Evolutionary conservation across 1,140 invertebrate species (phyloP), one percentile per base, ranked within the genome.

Genomic region (Cheumatopsyche charites): DNA sequence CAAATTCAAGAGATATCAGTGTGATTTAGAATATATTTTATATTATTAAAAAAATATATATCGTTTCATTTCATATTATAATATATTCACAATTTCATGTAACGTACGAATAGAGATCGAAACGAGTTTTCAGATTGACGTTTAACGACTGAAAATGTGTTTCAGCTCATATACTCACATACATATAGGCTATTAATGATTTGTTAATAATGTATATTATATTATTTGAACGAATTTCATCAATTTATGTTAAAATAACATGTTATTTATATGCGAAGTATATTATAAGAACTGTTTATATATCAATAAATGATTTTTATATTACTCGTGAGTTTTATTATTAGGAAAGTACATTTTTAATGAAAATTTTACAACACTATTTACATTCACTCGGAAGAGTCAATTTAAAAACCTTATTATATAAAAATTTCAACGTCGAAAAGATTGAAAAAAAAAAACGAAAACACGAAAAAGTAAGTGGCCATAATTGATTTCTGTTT

Each of bases 1-100:
- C 74, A 75, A 45, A 75, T 75, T 67, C 74, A 75, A 71, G 74
- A 75, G 70, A 75, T 75, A 71, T 75, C 74, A 17, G 74, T 75
- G 26, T 75, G 47, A 75, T 47, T 42, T 52, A 29, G 13, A 13
- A 63, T 47, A 63, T 26, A 62, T 62, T 41, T 25, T 25, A 25
- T 68, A 52, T 45, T 26, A 15, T 55, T 55, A 47, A 62, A 25
- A 62, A 25, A 25, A 29, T 49, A 23, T 49, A 45, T 9, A 36
- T 36, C 29, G 9, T 36, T 36, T 9, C 29, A 36, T 36, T 36
- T 36, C 29, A 68, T 55, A 21, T 25, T 1, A 62, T 19, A 25
- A 13, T 43, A 23, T 43, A 45, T 5, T 4, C 49, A 23, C 1
- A 7, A 25, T 58, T 58, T 23, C 23, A 25, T 58, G 11, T 23